Conservation (phyloP, 2,888 invertebrate species). For the Trilocha varians region DNA sequence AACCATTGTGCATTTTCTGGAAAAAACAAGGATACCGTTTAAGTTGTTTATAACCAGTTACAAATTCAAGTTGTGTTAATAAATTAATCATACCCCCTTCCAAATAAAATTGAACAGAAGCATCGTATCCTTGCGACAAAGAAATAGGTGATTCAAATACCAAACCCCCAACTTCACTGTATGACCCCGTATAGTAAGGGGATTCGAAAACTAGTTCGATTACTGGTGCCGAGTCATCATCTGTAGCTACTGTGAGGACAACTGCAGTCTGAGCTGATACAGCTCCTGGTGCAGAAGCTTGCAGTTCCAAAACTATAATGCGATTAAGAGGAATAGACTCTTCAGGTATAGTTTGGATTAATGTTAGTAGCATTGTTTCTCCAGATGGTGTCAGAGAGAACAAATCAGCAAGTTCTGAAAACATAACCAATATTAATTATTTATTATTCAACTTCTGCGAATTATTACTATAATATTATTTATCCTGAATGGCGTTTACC, state of each 20-base stretch:
- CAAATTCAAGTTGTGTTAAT: background rate
- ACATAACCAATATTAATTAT: background rate
- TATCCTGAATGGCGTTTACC: no score
- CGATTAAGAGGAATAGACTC: conserved; percentile 14
- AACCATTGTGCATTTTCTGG: conserved; percentile 17
- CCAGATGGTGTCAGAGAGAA: conserved; percentile 9
- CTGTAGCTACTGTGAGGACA: conserved; percentile 5
- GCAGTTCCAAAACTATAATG: conserved; percentile 10
- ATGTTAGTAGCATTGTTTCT: conserved; percentile 8
- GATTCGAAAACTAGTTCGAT: conserved; percentile 16
- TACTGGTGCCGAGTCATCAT: background rate
- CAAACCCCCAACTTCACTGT: conserved; percentile 11
- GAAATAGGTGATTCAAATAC: conserved; percentile 11
- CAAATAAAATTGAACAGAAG: conserved; percentile 16
- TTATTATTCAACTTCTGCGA: no score
- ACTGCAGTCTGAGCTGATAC: conserved; percentile 9
- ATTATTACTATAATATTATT: no score
- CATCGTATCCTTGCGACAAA: conserved; percentile 17
- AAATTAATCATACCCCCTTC: conserved; percentile 19
- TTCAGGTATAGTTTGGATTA: conserved; percentile 9
- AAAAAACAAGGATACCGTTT: background rate
- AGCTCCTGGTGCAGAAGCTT: conserved; percentile 8
- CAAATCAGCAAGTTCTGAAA: conserved; percentile 13
- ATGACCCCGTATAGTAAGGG: conserved; percentile 18
- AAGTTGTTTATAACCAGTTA: no score